Conservation (phyloP, 2,113 vertebrate genomes). For the Vidua chalybeata region DNA sequence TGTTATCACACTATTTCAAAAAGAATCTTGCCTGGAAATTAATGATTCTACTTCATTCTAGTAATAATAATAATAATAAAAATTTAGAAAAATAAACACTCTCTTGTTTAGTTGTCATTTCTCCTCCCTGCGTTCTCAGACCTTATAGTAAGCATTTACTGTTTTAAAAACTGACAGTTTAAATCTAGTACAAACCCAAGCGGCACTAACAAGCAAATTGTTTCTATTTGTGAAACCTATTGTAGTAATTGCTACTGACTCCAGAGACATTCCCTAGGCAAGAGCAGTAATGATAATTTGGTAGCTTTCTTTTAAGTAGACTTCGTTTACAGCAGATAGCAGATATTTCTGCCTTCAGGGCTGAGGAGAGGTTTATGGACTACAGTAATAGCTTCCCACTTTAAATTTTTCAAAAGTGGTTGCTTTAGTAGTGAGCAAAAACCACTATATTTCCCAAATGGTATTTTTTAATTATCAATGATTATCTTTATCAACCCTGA, state of each 20-base stretch:
- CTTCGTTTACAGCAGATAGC: slow-evolving; percentile 26
- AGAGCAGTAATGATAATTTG: slow-evolving; percentile 44
- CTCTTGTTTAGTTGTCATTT: neutral
- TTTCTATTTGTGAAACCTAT: slow-evolving; percentile 61
- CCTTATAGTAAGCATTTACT: neutral
- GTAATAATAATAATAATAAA: neutral
- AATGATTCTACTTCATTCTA: neutral
- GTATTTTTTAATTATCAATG: neutral
- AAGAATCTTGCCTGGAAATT: neutral
- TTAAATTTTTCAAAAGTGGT: neutral
- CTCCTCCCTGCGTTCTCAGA: neutral
- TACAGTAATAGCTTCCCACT: slow-evolving; percentile 6
- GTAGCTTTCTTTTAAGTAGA: slow-evolving; percentile 43
- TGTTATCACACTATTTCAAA: neutral
- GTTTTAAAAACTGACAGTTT: slow-evolving; percentile 41
- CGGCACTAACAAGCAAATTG: slow-evolving; percentile 55
- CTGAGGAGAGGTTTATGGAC: slow-evolving; percentile 16
- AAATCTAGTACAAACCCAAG: slow-evolving; percentile 42
- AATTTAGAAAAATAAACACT: neutral
- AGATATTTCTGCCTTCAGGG: slow-evolving; percentile 37
- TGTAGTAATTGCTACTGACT: slow-evolving; percentile 58
- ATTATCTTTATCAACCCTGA: neutral
- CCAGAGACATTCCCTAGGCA: slow-evolving; percentile 40
- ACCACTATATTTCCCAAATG: neutral
- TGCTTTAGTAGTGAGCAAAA: neutral